These are phyloP conservation scores for Notodonta dromedarius DNA, from an alignment of 2,888 invertebrate genomes.

Conservation along the genomic window DNA sequence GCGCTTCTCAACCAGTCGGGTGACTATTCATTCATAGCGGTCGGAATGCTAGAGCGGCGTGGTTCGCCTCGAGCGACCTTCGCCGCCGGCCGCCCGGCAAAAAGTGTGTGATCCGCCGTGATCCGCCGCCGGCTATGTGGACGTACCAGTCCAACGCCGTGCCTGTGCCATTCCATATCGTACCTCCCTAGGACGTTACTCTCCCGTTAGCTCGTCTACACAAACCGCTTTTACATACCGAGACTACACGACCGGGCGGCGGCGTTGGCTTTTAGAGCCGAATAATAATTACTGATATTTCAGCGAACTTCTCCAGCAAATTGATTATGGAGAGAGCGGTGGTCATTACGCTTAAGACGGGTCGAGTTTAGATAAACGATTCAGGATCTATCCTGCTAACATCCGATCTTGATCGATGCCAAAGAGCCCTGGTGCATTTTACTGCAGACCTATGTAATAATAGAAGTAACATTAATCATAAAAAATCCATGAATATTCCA, in stretches of 20 bases:
- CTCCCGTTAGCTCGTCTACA: slow-evolving; percentile 40
- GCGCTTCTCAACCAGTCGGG: slow-evolving; percentile 73
- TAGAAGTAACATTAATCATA: slow-evolving; percentile 6
- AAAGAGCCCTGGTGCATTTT: neutral
- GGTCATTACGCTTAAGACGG: neutral
- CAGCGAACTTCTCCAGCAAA: neutral
- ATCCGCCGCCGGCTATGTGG: slow-evolving; percentile 65
- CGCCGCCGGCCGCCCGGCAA: slow-evolving; percentile 54
- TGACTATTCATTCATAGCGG: slow-evolving; percentile 82
- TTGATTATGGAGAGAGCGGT: neutral
- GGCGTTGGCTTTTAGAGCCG: neutral
- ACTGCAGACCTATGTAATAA: neutral
- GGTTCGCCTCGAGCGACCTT: slow-evolving; percentile 77
- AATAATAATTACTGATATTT: neutral
- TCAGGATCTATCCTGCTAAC: neutral
- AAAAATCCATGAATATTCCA: slow-evolving; percentile 31
- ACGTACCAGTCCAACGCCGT: slow-evolving; percentile 55
- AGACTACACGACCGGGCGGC: neutral
- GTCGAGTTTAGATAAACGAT: neutral
- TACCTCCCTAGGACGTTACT: slow-evolving; percentile 50
- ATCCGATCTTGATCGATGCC: neutral
- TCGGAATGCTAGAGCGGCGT: slow-evolving; percentile 80
- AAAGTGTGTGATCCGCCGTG: slow-evolving; percentile 63
- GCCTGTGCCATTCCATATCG: slow-evolving; percentile 46
- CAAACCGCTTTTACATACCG: slow-evolving; percentile 5